Conservation (phyloP, 2,113 vertebrate genomes). For the Festucalex cinctus region DNA sequence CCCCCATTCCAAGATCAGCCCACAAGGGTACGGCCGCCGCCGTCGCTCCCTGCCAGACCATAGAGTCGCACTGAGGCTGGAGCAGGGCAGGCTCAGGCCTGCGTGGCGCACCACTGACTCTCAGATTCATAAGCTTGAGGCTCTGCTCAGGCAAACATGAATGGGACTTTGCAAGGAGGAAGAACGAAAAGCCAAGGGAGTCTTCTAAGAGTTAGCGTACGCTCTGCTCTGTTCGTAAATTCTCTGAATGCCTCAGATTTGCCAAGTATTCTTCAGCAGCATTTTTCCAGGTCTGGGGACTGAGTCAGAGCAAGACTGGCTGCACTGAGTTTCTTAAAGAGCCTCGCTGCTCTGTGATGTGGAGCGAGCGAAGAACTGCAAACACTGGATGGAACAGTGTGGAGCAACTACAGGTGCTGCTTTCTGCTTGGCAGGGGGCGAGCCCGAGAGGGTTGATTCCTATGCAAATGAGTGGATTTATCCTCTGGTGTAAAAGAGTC, state of each 20-base stretch:
- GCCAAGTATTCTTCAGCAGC: constrained; percentile 62
- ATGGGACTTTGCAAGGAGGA: constrained; percentile 24
- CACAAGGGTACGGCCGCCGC: constrained; percentile 85
- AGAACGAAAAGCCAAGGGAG: constrained; percentile 42
- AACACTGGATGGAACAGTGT: constrained; percentile 58
- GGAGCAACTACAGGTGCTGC: constrained; percentile 54
- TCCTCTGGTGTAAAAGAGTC: constrained; percentile 42
- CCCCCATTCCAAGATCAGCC: constrained; percentile 81
- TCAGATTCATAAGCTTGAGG: constrained; percentile 62
- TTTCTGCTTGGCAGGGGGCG: constrained; percentile 44
- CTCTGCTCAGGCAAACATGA: constrained; percentile 69
- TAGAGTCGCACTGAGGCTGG: constrained; percentile 47
- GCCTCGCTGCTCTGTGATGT: constrained; percentile 25
- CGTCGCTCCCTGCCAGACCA: constrained; percentile 72
- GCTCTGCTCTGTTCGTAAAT: constrained; percentile 51
- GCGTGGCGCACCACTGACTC: constrained; percentile 60
- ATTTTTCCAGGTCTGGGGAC: constrained; percentile 55
- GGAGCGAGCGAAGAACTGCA: constrained; percentile 43
- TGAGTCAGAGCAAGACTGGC: constrained; percentile 49
- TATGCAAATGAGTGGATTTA: constrained; percentile 53
- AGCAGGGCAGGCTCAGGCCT: constrained; percentile 57
- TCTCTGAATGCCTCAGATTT: constrained; percentile 64
- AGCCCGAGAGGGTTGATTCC: constrained; percentile 43
- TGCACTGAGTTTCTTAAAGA: constrained; percentile 42
- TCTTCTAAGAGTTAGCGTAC: constrained; percentile 29